Percentiles rank a stretch among this genome's conserved stretches.
Conservation (phyloP, 2,797 vertebrate genomes). For the Coregonus suidteri region DNA sequence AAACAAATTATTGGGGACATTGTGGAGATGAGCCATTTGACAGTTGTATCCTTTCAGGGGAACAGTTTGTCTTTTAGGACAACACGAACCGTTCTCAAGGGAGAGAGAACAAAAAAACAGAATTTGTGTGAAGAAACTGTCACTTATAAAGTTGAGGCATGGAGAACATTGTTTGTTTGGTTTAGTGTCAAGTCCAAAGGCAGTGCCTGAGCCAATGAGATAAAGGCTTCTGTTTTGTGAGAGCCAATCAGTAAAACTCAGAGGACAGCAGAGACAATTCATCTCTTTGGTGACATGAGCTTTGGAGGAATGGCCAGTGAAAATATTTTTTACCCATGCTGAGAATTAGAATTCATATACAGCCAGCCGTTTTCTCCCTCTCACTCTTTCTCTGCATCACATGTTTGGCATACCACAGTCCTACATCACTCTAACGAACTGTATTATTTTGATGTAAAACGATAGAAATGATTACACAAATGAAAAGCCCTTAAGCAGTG, state of each 20-base stretch:
- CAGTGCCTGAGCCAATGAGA: slow-evolving; percentile 77
- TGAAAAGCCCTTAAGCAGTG: neutral
- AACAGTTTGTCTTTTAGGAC: slow-evolving; percentile 70
- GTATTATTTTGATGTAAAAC: slow-evolving; percentile 3
- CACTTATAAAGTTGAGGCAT: slow-evolving; percentile 66
- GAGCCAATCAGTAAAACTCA: slow-evolving; percentile 70
- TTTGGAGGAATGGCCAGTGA: slow-evolving; percentile 49
- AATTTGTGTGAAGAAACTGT: slow-evolving; percentile 41
- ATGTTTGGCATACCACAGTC: slow-evolving; percentile 20
- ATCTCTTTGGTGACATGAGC: slow-evolving; percentile 67
- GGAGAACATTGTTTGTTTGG: slow-evolving; percentile 71
- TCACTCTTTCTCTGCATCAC: neutral
- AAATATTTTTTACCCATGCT: slow-evolving; percentile 32
- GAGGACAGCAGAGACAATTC: slow-evolving; percentile 70
- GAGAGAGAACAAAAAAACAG: slow-evolving; percentile 25
- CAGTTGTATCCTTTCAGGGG: slow-evolving; percentile 64
- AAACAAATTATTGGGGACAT: slow-evolving; percentile 63
- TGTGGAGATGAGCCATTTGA: slow-evolving; percentile 61
- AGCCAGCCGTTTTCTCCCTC: neutral
- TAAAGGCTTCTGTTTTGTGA: slow-evolving; percentile 70
- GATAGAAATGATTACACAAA: slow-evolving; percentile 6
- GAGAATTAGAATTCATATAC: slow-evolving; percentile 35
- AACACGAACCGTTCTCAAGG: slow-evolving; percentile 53
- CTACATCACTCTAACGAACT: slow-evolving; percentile 10
- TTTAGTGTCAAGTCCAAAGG: slow-evolving; percentile 65